phyloP scores from a whole-genome alignment of 2,113 vertebrate species.

The Xiphophorus couchianus region DNA sequence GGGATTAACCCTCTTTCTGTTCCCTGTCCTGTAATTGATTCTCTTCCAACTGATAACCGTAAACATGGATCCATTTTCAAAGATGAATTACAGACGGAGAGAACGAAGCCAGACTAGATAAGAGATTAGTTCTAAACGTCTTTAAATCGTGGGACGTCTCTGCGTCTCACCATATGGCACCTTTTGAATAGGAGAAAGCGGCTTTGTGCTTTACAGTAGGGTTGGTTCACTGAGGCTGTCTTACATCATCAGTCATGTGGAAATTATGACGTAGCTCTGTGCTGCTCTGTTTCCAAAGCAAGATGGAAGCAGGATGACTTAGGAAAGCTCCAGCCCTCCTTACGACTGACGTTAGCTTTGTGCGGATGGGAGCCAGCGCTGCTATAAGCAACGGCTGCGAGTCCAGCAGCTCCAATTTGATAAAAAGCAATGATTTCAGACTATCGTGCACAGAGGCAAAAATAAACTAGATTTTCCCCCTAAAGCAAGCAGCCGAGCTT shows the following conservation, averaged over 20 bases:
- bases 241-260: slow-evolving; percentile 67
- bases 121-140: slow-evolving; percentile 20
- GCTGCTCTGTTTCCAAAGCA: slow-evolving; percentile 45
- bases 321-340: slow-evolving; percentile 29
- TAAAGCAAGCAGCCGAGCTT: not conserved
- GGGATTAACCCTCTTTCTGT: slow-evolving; percentile 27
- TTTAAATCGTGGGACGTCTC: slow-evolving; percentile 6
- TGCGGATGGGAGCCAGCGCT: slow-evolving; percentile 20
- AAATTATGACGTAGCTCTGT: slow-evolving; percentile 45
- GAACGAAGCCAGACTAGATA: slow-evolving; percentile 18
- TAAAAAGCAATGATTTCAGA: slow-evolving; percentile 20
- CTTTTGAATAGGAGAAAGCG: slow-evolving; percentile 8
- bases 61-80: slow-evolving; percentile 16
- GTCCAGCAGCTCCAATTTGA: slow-evolving; percentile 14
- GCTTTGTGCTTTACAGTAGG: slow-evolving; percentile 44
- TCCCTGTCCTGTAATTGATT: slow-evolving; percentile 41
- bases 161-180: slow-evolving; percentile 22
- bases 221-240: slow-evolving; percentile 44
- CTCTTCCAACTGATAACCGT: slow-evolving; percentile 31
- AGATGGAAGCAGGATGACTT: slow-evolving; percentile 47
- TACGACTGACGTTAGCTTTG: slow-evolving; percentile 26
- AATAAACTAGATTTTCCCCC: not conserved
- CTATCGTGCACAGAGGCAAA: slow-evolving; percentile 19
- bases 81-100: slow-evolving; percentile 32
- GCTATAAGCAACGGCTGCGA: slow-evolving; percentile 10